A percentile compares a stretch with the other conserved stretches of the same genome.
Evolutionary conservation across 2,888 invertebrate genomes (phyloP).

Genomic region (Mantis religiosa): DNA sequence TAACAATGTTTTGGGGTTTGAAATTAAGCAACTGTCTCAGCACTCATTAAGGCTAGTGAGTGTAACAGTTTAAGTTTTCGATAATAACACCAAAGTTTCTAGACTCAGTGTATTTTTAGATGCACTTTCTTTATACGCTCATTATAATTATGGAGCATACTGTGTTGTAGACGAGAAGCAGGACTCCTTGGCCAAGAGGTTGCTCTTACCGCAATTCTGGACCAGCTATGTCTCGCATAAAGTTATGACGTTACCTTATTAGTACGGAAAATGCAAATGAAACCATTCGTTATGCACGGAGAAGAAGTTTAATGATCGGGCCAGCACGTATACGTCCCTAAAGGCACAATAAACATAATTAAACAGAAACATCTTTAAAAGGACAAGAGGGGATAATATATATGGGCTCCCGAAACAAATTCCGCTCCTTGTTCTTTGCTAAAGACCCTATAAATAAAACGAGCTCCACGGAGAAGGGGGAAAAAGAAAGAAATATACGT

Average conservation of each 20-base stretch:
- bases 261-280: not conserved
- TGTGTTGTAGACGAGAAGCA: not conserved
- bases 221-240: not conserved
- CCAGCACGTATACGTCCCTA: not conserved
- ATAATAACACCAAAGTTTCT: no score
- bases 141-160: not conserved
- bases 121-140: no score
- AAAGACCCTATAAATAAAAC: constrained; percentile 14
- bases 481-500: not conserved
- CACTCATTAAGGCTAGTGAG: no score
- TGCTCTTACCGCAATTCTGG: not conserved
- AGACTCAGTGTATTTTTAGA: no score
- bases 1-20: no score
- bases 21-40: no score
- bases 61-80: no score
- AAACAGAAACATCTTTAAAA: constrained; percentile 7
- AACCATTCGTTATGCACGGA: not conserved
- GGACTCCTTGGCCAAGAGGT: not conserved
- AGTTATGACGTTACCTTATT: not conserved
- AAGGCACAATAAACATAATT: constrained; percentile 4
- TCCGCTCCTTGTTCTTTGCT: constrained; percentile 7
- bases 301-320: not conserved
- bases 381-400: constrained; percentile 13
- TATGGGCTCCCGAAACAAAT: constrained; percentile 10
- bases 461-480: not conserved